phyloP scores from a whole-genome alignment of 2,888 invertebrate species.

The Dilophus febrilis region DNA sequence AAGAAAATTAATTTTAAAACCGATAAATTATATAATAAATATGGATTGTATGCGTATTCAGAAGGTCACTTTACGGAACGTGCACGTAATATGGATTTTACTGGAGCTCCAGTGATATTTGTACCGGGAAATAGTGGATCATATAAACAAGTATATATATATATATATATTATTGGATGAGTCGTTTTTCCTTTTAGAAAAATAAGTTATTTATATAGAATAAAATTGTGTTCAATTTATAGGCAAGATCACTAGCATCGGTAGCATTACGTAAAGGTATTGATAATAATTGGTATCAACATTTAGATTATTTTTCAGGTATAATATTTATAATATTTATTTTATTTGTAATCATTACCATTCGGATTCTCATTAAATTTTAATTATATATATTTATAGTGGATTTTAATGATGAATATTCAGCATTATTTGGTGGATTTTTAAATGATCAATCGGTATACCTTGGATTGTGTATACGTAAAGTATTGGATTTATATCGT shows the following conservation, averaged over 20 bases:
- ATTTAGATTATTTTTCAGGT: conserved; percentile 81
- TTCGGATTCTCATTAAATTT: too few relatives aligned
- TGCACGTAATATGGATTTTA: conserved; percentile 54
- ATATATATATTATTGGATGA: neutral
- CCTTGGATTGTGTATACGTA: conserved; percentile 48
- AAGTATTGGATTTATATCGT: conserved; percentile 58
- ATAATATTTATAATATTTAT: too few relatives aligned
- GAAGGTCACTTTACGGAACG: conserved; percentile 63
- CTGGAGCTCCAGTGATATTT: conserved; percentile 85
- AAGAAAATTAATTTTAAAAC: conserved; percentile 52
- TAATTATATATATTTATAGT: conserved; percentile 34
- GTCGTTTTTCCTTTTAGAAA: too few relatives aligned
- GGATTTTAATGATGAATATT: conserved; percentile 78
- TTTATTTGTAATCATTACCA: too few relatives aligned
- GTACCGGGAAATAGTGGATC: conserved; percentile 93
- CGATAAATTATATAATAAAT: conserved; percentile 52
- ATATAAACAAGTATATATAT: conserved; percentile 50
- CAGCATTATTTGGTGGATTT: conserved; percentile 72
- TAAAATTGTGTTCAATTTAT: too few relatives aligned
- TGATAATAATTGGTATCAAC: conserved; percentile 46
- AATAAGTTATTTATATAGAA: too few relatives aligned
- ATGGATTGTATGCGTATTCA: conserved; percentile 76
- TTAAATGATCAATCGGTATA: conserved; percentile 60
- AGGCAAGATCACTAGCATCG: conserved; percentile 73
- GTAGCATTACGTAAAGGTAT: conserved; percentile 73